These are phyloP conservation scores for Leucoptera coffeella DNA, from an alignment of 2,888 invertebrate species.

Conservation along the genomic window DNA sequence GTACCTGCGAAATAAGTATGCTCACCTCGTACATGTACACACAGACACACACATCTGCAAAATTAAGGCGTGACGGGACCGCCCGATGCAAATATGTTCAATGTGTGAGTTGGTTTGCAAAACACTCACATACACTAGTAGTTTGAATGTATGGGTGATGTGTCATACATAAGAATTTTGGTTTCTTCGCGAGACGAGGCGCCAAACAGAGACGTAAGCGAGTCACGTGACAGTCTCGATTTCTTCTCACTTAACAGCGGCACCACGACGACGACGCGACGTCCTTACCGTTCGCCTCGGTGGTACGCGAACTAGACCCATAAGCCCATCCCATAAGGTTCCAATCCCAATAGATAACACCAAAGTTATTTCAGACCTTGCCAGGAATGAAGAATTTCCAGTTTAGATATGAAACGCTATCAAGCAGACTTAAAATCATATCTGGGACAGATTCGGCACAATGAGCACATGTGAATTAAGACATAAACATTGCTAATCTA, in stretches of 20 bases:
- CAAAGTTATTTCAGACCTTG: conserved; percentile 5
- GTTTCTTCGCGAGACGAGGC: conserved; percentile 24
- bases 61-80: conserved; percentile 3
- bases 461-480: no score
- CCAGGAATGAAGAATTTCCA: conserved; percentile 18
- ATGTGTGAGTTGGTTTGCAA: conserved; percentile 1
- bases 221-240: conserved; percentile 31
- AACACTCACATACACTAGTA: conserved; percentile 4
- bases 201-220: conserved; percentile 22
- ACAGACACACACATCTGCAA: conserved; percentile 7
- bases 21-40: conserved; percentile 12
- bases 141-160: no score
- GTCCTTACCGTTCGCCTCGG: no score
- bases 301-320: no score
- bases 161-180: conserved; percentile 19
- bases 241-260: no score
- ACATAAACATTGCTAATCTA: no score
- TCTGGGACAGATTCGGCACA: no score
- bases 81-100: conserved; percentile 10
- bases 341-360: no score
- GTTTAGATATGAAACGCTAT: conserved; percentile 13
- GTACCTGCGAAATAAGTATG: neutral
- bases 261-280: no score
- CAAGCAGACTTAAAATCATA: no score
- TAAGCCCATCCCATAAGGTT: no score